Percentiles rank a stretch among this genome's conserved stretches.
phyloP scores from a whole-genome alignment of 2,888 invertebrate species.

The Chrysolina haemoptera region DNA sequence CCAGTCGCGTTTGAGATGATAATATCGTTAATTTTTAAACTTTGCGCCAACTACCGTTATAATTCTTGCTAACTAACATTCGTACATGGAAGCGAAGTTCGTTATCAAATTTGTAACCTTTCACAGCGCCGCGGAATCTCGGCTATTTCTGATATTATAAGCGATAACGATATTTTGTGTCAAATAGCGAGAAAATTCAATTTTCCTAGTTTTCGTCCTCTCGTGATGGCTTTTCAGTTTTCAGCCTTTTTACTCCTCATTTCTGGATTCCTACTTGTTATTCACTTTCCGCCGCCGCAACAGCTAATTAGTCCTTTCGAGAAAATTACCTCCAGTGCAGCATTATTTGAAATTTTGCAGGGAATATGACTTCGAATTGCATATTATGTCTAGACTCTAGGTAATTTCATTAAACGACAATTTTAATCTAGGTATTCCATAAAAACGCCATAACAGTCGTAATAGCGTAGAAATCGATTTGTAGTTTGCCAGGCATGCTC shows the following conservation, averaged over 20 bases:
- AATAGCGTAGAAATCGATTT: no score
- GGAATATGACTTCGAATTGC: not conserved
- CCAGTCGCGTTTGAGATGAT: not conserved
- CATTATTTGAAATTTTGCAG: not conserved
- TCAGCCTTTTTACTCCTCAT: not conserved
- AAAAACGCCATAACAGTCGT: no score
- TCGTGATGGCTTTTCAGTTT: not conserved
- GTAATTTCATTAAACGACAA: not conserved
- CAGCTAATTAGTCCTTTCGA: not conserved
- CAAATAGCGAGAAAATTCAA: constrained; percentile 30
- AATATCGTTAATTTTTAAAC: constrained; percentile 16
- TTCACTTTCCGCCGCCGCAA: not conserved
- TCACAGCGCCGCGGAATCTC: constrained; percentile 20
- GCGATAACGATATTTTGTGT: constrained; percentile 24
- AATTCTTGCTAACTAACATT: not conserved
- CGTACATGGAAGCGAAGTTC: constrained; percentile 4
- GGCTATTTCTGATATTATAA: constrained; percentile 24
- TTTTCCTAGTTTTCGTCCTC: not conserved
- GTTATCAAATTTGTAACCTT: constrained; percentile 16
- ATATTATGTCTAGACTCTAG: not conserved
- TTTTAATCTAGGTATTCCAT: not conserved
- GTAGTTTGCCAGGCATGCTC: no score
- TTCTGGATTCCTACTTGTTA: not conserved
- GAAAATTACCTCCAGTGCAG: constrained; percentile 1
- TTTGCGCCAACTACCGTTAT: not conserved